Evolutionary conservation across 2,113 vertebrate genomes (phyloP), one percentile per base, ranked within the genome.

Genomic region (Nestor notabilis): DNA sequence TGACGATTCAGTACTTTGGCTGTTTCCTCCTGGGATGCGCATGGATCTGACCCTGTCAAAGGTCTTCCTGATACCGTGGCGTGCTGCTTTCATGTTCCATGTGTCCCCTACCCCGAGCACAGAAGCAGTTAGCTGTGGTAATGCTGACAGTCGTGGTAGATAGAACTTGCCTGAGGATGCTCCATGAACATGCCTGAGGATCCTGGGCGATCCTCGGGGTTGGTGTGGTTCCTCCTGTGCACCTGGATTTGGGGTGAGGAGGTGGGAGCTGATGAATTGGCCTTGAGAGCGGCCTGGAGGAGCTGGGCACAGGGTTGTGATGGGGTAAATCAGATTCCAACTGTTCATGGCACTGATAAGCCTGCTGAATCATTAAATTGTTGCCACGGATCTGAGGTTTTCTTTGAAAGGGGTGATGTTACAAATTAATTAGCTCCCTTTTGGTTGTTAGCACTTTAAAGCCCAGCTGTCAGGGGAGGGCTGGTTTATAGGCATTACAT

Each of bases 341-440:
- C 63, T 33, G 71, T 37, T 89, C 41, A 8, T 58, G 0, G 2
- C 20, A 29, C 3, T 9, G 53, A 43, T 29, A 64, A 89, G 46
- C 43, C 43, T 81, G 20, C 43, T 19, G 76, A 83, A 43, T 77
- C 6, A 17, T 87, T 90, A 81, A 93, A 71, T 49, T 1, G 2
- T 66, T 35, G 55, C 49, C 44, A 23, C 60, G 0, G 2, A 63
- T 71, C 83, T 87, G 94, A 93, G 94, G 93, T 87, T 94, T 92
- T 63, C 80, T 87, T 87, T 94, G 81, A 92, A 91, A 94, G 93
- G 80, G 72, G 89, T 84, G 93, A 96, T 83, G 91, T 33, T 95
- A 83, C 93, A 90, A 94, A 95, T 96, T 90, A 89, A 95, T 96
- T 87, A 81, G 50, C 87, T 97, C 60, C 83, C 83, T 86, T 96